phyloP scores from a whole-genome alignment of 2,888 invertebrate species.

The Scaptodrosophila latifasciaeformis region DNA sequence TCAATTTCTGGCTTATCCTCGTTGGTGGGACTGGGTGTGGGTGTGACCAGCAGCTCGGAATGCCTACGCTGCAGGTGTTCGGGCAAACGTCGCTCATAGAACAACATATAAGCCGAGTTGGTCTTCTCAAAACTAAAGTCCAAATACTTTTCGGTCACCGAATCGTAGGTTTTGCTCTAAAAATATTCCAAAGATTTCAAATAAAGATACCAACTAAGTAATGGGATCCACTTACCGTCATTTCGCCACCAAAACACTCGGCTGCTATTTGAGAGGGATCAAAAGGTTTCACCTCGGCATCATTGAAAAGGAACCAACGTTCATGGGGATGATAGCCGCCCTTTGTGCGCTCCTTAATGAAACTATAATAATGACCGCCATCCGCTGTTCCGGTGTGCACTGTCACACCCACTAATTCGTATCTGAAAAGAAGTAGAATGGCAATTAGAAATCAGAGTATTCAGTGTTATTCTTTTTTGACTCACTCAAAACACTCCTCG shows the following conservation, averaged over 20 bases:
- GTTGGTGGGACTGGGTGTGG: constrained; percentile 54
- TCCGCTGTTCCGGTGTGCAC: constrained; percentile 99
- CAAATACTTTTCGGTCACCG: constrained; percentile 97
- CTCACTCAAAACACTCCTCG: constrained; percentile 85
- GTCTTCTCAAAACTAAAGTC: constrained; percentile 98
- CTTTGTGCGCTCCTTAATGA: constrained; percentile 90
- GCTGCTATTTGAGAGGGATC: constrained; percentile 95
- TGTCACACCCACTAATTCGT: constrained; percentile 93
- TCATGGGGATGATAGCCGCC: constrained; percentile 80
- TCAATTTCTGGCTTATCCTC: constrained; percentile 43
- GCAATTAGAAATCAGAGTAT: not conserved
- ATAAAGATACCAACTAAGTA: no score
- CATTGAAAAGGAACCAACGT: constrained; percentile 94
- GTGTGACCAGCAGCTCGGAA: constrained; percentile 64
- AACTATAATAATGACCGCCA: constrained; percentile 97
- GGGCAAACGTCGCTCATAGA: constrained; percentile 88
- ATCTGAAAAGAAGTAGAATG: constrained; percentile 71
- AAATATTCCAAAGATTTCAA: not conserved
- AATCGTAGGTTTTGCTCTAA: constrained; percentile 96
- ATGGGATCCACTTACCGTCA: constrained; percentile 81
- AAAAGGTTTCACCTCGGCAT: constrained; percentile 95
- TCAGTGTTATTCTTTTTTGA: constrained; percentile 38
- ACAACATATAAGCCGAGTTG: constrained; percentile 97
- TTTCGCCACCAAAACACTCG: constrained; percentile 98
- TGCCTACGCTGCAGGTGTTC: constrained; percentile 71